Evolutionary conservation across 1,140 invertebrate genomes (phyloP).

Genomic region (Brachystomella parvula): DNA sequence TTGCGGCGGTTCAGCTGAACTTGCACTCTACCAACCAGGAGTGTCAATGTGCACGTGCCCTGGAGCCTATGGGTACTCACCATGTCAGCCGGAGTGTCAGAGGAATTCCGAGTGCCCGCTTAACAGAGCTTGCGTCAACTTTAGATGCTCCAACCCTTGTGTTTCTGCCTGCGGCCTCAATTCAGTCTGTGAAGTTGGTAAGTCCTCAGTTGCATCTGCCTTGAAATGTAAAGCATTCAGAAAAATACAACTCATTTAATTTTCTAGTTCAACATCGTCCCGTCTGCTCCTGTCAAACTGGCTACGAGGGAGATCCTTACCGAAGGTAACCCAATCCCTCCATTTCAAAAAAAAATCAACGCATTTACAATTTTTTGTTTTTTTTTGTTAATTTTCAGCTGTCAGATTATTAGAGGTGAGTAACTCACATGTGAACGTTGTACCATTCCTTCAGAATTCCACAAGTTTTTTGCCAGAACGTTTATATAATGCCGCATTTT

Average conservation of each 20-base stretch:
- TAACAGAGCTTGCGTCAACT: conserved; percentile 52
- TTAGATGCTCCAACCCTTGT: conserved; percentile 55
- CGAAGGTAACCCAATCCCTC: conserved; percentile 39
- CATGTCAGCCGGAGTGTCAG: conserved; percentile 41
- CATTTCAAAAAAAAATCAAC: not conserved
- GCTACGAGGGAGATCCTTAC: conserved; percentile 72
- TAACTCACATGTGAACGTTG: conserved; percentile 30
- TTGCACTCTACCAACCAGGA: conserved; percentile 74
- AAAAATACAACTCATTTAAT: conserved; percentile 11
- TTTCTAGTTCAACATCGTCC: conserved; percentile 38
- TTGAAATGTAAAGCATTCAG: not conserved
- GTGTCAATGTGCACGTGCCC: conserved; percentile 67
- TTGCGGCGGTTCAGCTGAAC: conserved; percentile 67
- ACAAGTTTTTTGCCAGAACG: not conserved
- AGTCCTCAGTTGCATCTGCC: not conserved
- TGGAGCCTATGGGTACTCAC: conserved; percentile 79
- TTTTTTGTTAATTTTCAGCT: conserved; percentile 13
- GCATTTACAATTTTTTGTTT: not conserved
- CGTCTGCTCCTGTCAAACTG: conserved; percentile 54
- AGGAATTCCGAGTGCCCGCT: conserved; percentile 41
- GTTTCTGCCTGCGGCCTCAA: conserved; percentile 49
- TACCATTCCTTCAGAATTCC: conserved; percentile 21
- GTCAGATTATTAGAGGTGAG: not conserved
- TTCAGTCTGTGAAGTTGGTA: conserved; percentile 23
- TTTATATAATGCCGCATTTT: not conserved